Evolutionary conservation across 2,113 vertebrate genomes (phyloP).

Genomic region (Rousettus leschenaultii): DNA sequence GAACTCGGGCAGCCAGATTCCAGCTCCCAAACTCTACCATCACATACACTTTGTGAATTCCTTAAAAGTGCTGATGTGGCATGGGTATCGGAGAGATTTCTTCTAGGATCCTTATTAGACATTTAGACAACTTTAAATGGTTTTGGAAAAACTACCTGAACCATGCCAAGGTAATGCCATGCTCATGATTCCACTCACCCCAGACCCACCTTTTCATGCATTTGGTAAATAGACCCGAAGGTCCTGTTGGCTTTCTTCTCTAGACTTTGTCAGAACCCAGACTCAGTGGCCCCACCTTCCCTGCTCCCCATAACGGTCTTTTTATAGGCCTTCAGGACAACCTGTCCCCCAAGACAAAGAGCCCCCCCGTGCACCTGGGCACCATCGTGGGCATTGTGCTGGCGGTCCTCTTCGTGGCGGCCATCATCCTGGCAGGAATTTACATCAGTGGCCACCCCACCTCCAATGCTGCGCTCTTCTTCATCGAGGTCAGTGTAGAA

Average conservation of each 20-base stretch:
- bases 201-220: accelerated
- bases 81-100: not conserved
- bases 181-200: not conserved
- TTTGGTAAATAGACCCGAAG: not conserved
- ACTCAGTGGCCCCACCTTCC: accelerated
- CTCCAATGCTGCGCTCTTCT: constrained; percentile 90
- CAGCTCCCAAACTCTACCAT: not conserved
- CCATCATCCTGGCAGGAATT: constrained; percentile 88
- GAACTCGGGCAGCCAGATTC: not conserved
- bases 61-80: not conserved
- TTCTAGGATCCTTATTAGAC: not conserved
- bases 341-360: constrained; percentile 65
- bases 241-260: not conserved
- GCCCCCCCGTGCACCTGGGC: constrained; percentile 84
- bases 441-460: constrained; percentile 93
- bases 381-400: constrained; percentile 91
- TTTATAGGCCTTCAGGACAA: constrained; percentile 72
- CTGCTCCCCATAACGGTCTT: not conserved
- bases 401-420: constrained; percentile 87
- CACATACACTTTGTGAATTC: not conserved
- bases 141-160: not conserved
- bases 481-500: constrained; percentile 88
- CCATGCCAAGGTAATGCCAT: not conserved
- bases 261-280: not conserved
- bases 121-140: not conserved